Conservation (phyloP, 2,797 vertebrate genomes). For the Selene dorsalis region DNA sequence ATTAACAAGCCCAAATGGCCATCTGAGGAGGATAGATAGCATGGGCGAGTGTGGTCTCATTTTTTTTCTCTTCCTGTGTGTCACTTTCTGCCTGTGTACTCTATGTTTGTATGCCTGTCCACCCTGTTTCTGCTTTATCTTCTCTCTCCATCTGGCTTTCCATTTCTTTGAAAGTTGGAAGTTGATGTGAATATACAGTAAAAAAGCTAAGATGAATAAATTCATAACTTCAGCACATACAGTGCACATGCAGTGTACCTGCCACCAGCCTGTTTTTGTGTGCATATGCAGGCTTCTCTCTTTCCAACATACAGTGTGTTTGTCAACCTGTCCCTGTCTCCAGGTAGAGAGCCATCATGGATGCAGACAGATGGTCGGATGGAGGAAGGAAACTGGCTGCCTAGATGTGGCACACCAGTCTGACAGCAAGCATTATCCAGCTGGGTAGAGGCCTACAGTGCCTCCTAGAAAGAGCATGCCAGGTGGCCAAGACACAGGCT, state of each 20-base stretch:
- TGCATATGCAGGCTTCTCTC: not conserved
- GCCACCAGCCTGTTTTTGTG: slow-evolving; percentile 16
- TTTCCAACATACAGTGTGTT: slow-evolving; percentile 6
- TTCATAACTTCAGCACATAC: not conserved
- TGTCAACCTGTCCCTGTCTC: slow-evolving; percentile 21
- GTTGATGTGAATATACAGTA: slow-evolving; percentile 14
- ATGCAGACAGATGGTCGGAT: slow-evolving; percentile 74
- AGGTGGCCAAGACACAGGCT: slow-evolving; percentile 71
- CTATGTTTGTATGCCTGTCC: slow-evolving; percentile 33
- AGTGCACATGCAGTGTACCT: slow-evolving; percentile 3
- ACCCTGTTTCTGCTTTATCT: slow-evolving; percentile 39
- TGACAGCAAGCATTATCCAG: slow-evolving; percentile 76
- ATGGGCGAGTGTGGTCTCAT: slow-evolving; percentile 62
- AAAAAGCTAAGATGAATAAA: slow-evolving; percentile 14
- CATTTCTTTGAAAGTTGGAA: slow-evolving; percentile 16
- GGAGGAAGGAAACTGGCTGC: slow-evolving; percentile 70
- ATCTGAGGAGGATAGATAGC: slow-evolving; percentile 80
- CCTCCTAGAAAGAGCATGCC: slow-evolving; percentile 67
- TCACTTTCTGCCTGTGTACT: slow-evolving; percentile 52
- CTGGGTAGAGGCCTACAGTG: slow-evolving; percentile 74
- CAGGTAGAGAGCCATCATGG: slow-evolving; percentile 65
- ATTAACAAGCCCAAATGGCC: slow-evolving; percentile 82
- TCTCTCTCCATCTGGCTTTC: slow-evolving; percentile 5
- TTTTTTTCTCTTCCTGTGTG: slow-evolving; percentile 40
- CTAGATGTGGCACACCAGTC: slow-evolving; percentile 70